Evolutionary conservation across 2,113 vertebrate genomes (phyloP).

Genomic region (Pampusana beccarii): DNA sequence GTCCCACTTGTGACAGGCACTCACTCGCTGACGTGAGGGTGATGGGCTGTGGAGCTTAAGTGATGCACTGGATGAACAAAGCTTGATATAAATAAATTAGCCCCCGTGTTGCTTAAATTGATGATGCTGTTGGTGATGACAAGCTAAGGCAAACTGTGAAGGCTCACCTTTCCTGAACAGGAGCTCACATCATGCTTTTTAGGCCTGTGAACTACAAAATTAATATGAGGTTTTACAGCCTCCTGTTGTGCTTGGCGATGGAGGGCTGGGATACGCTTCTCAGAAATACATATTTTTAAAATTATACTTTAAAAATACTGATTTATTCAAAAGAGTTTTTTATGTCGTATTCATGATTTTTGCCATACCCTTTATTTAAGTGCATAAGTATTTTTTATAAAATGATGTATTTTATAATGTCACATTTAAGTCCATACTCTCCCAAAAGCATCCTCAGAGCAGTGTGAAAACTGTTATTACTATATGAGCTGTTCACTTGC

Average conservation of each 20-base stretch:
- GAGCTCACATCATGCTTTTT: background rate
- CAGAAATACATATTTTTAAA: background rate
- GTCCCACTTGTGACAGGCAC: background rate
- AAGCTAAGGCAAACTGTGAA: background rate
- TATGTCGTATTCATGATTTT: background rate
- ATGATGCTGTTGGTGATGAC: background rate
- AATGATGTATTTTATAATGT: background rate
- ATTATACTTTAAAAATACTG: background rate
- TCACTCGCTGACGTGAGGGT: background rate
- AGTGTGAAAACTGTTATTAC: background rate
- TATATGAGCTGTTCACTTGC: background rate
- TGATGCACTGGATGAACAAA: background rate
- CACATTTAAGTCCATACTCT: background rate
- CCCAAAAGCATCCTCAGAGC: slow-evolving; percentile 4
- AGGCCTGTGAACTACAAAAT: slow-evolving; percentile 52
- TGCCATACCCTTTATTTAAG: background rate
- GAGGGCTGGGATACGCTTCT: background rate
- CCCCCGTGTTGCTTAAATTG: background rate
- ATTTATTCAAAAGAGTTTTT: slow-evolving; percentile 6
- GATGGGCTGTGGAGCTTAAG: background rate
- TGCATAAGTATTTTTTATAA: slow-evolving; percentile 6
- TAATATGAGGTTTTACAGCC: background rate
- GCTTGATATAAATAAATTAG: background rate
- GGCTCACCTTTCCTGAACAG: background rate
- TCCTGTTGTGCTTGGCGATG: background rate